Evolutionary conservation across 2,888 invertebrate genomes (phyloP).

Genomic region (Meiosimyza platycephala): DNA sequence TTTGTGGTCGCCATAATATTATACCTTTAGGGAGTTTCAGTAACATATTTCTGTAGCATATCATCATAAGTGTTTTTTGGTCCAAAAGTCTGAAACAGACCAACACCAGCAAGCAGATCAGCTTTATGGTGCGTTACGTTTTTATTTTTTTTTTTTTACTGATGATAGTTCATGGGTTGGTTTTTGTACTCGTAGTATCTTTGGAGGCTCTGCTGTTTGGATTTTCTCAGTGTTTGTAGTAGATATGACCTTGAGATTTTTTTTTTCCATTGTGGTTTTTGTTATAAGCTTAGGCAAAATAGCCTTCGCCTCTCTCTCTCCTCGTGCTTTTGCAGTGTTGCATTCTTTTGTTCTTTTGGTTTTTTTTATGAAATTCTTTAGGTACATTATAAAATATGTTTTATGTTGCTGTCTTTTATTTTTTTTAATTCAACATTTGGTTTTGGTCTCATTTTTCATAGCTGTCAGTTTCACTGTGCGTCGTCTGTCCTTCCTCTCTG

Average conservation of each 20-base stretch:
- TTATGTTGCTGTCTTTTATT: background rate
- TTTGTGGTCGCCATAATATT: too few relatives aligned
- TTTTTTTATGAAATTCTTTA: constrained; percentile 6
- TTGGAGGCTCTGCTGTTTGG: background rate
- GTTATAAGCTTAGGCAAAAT: constrained; percentile 17
- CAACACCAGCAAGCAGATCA: too few relatives aligned
- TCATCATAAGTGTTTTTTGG: too few relatives aligned
- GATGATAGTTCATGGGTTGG: too few relatives aligned
- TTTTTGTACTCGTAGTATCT: too few relatives aligned
- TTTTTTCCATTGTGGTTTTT: background rate
- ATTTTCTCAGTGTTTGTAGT: background rate
- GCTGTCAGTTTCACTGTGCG: background rate
- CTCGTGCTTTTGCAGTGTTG: constrained; percentile 11
- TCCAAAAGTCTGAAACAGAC: too few relatives aligned
- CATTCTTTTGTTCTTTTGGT: constrained; percentile 9
- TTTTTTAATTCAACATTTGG: constrained; percentile 4
- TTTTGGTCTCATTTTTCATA: constrained; percentile 21
- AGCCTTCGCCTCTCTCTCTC: background rate
- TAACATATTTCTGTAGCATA: too few relatives aligned
- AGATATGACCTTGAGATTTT: constrained; percentile 17
- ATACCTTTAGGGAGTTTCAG: too few relatives aligned
- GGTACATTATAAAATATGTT: background rate
- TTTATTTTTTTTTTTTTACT: too few relatives aligned
- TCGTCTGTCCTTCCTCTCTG: background rate
- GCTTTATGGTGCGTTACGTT: too few relatives aligned